Conservation (phyloP, 2,113 vertebrate genomes). For the Actinemys pallida region DNA sequence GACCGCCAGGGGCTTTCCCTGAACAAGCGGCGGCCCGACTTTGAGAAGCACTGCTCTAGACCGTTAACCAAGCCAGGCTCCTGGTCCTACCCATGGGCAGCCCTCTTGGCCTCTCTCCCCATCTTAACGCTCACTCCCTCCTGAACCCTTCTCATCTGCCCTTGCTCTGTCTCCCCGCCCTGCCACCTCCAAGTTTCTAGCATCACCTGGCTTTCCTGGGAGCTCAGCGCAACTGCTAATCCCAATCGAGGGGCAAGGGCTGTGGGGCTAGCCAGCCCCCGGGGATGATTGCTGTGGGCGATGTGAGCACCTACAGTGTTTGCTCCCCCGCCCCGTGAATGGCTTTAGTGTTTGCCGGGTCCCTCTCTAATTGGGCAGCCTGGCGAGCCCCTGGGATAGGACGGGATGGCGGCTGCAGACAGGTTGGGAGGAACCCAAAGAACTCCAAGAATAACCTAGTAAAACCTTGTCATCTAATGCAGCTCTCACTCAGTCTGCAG, state of each 20-base stretch:
- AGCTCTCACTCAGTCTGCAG: not conserved
- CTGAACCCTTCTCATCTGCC: not conserved
- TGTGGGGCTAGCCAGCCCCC: not conserved
- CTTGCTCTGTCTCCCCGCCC: not conserved
- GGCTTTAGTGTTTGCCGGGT: not conserved
- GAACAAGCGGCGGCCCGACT: too few species aligned
- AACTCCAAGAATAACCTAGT: not conserved
- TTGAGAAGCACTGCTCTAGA: not conserved
- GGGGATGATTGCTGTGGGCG: not conserved
- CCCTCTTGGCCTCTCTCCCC: not conserved
- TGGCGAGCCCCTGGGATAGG: not conserved
- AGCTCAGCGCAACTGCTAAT: not conserved
- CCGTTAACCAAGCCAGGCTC: not conserved
- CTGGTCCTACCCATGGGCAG: not conserved
- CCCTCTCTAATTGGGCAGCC: not conserved
- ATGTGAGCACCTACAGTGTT: not conserved
- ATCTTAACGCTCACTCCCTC: not conserved
- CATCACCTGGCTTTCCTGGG: not conserved
- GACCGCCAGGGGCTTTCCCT: too few species aligned
- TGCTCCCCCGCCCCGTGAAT: not conserved
- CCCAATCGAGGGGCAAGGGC: not conserved
- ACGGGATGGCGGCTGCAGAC: not conserved
- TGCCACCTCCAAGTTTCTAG: not conserved
- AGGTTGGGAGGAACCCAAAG: not conserved
- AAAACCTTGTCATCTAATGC: not conserved